Percentiles rank a stretch among this genome's conserved stretches.
Evolutionary conservation across 2,113 vertebrate species (phyloP).

Genomic region (Mormoops blainvillei): DNA sequence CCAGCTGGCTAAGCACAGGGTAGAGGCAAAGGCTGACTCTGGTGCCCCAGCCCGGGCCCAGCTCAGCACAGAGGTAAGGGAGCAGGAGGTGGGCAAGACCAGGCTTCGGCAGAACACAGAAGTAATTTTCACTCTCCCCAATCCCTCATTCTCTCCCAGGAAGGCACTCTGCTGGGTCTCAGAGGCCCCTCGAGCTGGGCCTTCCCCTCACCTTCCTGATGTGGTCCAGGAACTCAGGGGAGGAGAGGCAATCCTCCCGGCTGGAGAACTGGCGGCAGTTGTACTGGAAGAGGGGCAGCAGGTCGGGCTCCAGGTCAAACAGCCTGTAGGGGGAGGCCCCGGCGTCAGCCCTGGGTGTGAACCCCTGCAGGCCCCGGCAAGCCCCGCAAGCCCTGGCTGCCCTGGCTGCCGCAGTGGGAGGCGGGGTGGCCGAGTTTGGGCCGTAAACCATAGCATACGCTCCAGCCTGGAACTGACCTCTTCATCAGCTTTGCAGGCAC

Average conservation of each 20-base stretch:
- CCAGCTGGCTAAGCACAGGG: background rate
- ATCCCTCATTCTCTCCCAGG: background rate
- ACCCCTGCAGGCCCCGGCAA: background rate
- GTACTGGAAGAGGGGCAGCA: slow-evolving; percentile 92
- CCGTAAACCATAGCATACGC: background rate
- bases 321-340: slow-evolving; percentile 78
- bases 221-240: slow-evolving; percentile 92
- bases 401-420: background rate
- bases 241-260: slow-evolving; percentile 90
- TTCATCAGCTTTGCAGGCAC: background rate
- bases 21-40: background rate
- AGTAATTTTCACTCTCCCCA: background rate
- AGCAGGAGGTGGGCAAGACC: background rate
- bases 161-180: background rate
- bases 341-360: background rate
- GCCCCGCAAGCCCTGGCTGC: rapidly evolving
- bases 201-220: slow-evolving; percentile 90
- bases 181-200: background rate
- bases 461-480: background rate
- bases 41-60: background rate
- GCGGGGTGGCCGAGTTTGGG: background rate
- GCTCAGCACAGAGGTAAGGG: background rate
- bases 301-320: slow-evolving; percentile 92
- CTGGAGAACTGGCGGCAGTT: slow-evolving; percentile 87
- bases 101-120: background rate